Conservation (phyloP, 1,140 invertebrate genomes). For the Bombus pyrosoma region DNA sequence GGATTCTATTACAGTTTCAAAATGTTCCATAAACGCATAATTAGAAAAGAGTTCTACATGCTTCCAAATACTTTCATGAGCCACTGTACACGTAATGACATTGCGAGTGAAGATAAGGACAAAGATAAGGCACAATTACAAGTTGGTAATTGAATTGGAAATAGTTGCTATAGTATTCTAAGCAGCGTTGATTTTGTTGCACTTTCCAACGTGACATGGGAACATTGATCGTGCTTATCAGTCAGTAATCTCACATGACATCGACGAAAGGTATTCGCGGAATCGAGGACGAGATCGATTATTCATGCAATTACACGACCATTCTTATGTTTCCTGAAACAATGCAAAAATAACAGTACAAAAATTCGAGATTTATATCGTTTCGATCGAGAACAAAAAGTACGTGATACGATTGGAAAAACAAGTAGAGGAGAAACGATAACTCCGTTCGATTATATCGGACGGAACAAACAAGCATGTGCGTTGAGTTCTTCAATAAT, state of each 20-base stretch:
- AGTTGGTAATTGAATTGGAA: not conserved
- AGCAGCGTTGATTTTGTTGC: not conserved
- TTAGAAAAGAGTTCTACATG: too few relatives aligned
- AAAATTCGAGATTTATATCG: not conserved
- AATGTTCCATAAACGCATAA: too few relatives aligned
- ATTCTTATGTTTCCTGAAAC: constrained; percentile 4
- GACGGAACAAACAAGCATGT: not conserved
- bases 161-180: not conserved
- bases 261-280: constrained; percentile 26
- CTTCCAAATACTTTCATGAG: too few relatives aligned
- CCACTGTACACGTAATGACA: too few relatives aligned
- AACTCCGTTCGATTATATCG: not conserved
- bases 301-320: not conserved
- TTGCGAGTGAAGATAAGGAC: too few relatives aligned
- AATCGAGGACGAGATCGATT: constrained; percentile 25
- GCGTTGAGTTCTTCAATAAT: constrained; percentile 41
- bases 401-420: not conserved
- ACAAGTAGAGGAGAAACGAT: not conserved
- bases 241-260: constrained; percentile 48
- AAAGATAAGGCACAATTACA: too few relatives aligned
- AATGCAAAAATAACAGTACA: not conserved
- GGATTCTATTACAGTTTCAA: too few relatives aligned
- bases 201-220: constrained; percentile 17
- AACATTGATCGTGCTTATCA: constrained; percentile 56
- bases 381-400: not conserved